Conservation (phyloP, 2,888 invertebrate genomes). For the Ommatoiulus sabulosus region DNA sequence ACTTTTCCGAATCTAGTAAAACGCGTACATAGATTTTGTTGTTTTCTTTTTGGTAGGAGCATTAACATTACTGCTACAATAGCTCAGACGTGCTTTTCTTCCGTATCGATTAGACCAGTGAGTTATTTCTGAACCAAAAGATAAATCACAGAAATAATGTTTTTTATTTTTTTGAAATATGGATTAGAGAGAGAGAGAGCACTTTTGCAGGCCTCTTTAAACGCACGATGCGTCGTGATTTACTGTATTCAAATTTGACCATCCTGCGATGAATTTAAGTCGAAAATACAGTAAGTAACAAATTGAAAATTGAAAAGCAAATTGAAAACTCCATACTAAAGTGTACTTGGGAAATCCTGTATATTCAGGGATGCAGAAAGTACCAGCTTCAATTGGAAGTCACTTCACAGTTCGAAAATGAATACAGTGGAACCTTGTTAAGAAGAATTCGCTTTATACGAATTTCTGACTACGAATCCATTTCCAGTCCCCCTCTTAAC, state of each 20-base stretch:
- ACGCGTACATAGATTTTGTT: neutral
- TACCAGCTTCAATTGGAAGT: no score
- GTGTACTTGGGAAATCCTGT: no score
- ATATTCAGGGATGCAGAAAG: no score
- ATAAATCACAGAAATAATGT: constrained; percentile 16
- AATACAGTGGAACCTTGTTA: no score
- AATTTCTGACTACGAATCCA: no score
- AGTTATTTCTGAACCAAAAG: neutral
- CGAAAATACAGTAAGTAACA: no score
- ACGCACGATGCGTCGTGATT: neutral
- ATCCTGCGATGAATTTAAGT: neutral
- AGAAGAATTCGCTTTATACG: no score
- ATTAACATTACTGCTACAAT: neutral
- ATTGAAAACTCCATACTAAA: no score
- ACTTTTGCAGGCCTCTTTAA: neutral
- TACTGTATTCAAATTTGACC: neutral
- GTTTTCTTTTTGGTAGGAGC: neutral
- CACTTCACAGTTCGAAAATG: no score
- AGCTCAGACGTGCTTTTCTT: neutral
- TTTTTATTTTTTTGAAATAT: neutral
- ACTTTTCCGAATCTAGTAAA: neutral
- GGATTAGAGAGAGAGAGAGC: neutral
- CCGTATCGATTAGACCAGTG: neutral
- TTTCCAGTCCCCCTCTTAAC: no score
- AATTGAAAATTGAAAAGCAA: no score